Evolutionary conservation across 1,140 invertebrate species (phyloP).

Genomic region (Dysdera silvatica): DNA sequence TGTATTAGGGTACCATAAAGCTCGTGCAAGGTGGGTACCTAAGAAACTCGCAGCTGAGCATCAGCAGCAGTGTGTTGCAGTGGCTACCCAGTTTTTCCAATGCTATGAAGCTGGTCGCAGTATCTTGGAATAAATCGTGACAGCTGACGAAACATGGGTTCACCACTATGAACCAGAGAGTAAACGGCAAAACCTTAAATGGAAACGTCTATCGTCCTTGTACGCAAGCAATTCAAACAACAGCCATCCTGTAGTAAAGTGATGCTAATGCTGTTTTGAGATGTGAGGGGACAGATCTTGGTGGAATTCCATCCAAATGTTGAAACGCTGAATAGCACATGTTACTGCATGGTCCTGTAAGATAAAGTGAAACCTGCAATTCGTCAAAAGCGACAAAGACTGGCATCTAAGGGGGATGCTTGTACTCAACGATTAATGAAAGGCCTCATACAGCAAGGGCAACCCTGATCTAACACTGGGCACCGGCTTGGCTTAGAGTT

Average conservation of each 20-base stretch:
- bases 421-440: not conserved
- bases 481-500: not conserved
- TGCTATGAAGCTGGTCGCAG: not conserved
- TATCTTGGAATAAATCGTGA: not conserved
- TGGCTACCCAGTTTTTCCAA: not conserved
- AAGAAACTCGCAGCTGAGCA: not conserved
- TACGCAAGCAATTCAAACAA: too few relatives aligned
- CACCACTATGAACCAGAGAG: not conserved
- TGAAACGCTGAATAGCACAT: too few relatives aligned
- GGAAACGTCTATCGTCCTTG: not conserved
- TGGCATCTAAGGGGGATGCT: not conserved
- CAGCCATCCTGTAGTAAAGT: too few relatives aligned
- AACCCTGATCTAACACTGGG: too few relatives aligned
- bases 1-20: too few relatives aligned
- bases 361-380: not conserved
- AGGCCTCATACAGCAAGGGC: not conserved
- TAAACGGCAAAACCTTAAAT: not conserved
- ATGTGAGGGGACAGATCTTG: too few relatives aligned
- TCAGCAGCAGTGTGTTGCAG: not conserved
- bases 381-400: not conserved
- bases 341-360: too few relatives aligned
- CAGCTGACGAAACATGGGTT: not conserved
- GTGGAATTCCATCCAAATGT: too few relatives aligned
- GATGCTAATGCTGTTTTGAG: too few relatives aligned
- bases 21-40: too few relatives aligned